Conservation (phyloP, 1,140 invertebrate species). For the Drosophila truncata region DNA sequence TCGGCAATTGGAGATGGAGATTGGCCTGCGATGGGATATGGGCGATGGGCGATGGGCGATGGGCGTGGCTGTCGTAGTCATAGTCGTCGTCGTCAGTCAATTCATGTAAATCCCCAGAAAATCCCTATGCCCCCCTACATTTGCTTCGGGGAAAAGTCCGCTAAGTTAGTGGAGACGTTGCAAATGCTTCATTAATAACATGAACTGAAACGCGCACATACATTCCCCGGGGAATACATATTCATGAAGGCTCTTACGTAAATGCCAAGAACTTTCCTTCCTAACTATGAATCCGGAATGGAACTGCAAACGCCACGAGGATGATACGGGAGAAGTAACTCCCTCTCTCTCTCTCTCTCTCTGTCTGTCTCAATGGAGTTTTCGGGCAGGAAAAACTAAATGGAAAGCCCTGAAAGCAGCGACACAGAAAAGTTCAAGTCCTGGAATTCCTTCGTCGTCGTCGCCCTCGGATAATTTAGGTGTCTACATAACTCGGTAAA, state of each 20-base stretch:
- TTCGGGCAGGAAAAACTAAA: neutral
- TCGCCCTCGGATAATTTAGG: conserved; percentile 23
- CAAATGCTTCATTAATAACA: conserved; percentile 75
- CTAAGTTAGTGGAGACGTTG: conserved; percentile 49
- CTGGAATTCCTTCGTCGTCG: conserved; percentile 19
- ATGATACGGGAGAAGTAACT: conserved; percentile 14
- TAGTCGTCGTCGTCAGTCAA: conserved; percentile 53
- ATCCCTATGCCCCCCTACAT: conserved; percentile 39
- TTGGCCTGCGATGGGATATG: conserved; percentile 16
- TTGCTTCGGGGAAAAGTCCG: conserved; percentile 39
- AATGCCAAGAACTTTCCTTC: conserved; percentile 27
- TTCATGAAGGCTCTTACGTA: conserved; percentile 50
- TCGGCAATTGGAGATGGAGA: conserved; percentile 53
- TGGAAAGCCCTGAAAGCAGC: conserved; percentile 1
- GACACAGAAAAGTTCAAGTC: conserved; percentile 23
- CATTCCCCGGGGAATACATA: conserved; percentile 45
- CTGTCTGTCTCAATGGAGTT: conserved; percentile 18
- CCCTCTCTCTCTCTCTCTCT: neutral
- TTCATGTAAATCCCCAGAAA: conserved; percentile 67
- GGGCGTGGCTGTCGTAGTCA: conserved; percentile 24
- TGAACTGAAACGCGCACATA: conserved; percentile 23
- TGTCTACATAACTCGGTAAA: conserved; percentile 32
- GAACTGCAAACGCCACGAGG: conserved; percentile 19
- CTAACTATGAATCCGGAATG: conserved; percentile 37
- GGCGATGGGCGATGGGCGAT: conserved; percentile 5